Percentiles rank a stretch among this genome's conserved stretches.
phyloP scores from a whole-genome alignment of 2,888 invertebrate species.

The Cosmia pyralina region DNA sequence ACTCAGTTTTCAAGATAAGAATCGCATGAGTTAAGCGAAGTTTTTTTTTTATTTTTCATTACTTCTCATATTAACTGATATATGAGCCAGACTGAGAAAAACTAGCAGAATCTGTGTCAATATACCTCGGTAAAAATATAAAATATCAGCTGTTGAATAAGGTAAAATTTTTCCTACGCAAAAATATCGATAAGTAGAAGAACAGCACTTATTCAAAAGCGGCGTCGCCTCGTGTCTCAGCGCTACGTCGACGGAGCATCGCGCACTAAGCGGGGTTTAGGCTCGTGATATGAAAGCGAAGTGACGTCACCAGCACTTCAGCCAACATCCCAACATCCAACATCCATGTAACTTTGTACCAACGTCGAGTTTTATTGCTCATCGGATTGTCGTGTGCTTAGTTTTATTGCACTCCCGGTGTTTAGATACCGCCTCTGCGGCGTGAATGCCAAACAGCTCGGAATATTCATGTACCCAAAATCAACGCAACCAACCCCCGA shows the following conservation, averaged over 20 bases:
- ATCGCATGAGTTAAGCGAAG: background rate
- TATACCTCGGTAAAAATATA: background rate
- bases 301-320: constrained; percentile 80
- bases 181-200: constrained; percentile 50
- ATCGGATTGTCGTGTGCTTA: constrained; percentile 86
- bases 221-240: constrained; percentile 50
- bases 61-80: background rate
- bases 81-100: background rate
- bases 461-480: constrained; percentile 86
- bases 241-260: constrained; percentile 64
- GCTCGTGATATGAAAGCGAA: constrained; percentile 87
- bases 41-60: background rate
- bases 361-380: constrained; percentile 83
- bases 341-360: constrained; percentile 73
- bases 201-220: constrained; percentile 59
- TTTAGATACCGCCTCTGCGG: constrained; percentile 78
- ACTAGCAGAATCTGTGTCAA: no score
- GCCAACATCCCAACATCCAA: constrained; percentile 66
- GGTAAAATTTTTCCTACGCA: background rate
- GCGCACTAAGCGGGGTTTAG: constrained; percentile 78
- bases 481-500: constrained; percentile 69
- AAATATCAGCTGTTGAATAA: background rate
- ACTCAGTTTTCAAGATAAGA: background rate
- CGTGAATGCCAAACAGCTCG: constrained; percentile 79
- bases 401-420: constrained; percentile 86